Conservation (phyloP, 2,113 vertebrate species). For the Cheirogaleus medius region DNA sequence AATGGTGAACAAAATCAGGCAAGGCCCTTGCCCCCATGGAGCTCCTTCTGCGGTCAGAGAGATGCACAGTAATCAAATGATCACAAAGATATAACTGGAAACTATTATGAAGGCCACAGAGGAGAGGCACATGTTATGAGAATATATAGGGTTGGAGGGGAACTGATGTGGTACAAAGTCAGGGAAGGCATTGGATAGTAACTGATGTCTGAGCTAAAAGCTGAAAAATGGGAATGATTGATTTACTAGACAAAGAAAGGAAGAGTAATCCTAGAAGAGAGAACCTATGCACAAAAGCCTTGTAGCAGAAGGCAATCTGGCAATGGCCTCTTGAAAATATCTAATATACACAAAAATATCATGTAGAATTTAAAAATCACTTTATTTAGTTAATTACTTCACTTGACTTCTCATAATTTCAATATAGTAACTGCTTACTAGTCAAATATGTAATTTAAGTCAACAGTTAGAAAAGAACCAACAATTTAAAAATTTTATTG, state of each 20-base stretch:
- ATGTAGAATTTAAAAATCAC: not conserved
- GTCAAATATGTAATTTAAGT: slow-evolving; percentile 2
- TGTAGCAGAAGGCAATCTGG: not conserved
- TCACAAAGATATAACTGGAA: not conserved
- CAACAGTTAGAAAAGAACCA: not conserved
- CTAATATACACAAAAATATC: not conserved
- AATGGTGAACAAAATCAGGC: not conserved
- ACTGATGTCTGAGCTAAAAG: not conserved
- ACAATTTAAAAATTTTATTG: not conserved
- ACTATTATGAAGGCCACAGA: not conserved
- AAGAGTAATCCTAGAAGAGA: not conserved
- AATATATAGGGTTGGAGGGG: not conserved
- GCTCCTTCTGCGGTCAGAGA: not conserved
- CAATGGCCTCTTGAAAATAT: not conserved
- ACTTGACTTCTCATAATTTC: not conserved
- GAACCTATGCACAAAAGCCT: not conserved
- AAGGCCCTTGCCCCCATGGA: not conserved
- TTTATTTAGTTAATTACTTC: not conserved
- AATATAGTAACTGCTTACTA: not conserved
- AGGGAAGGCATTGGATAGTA: not conserved
- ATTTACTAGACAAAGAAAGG: slow-evolving; percentile 9
- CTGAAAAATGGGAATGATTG: not conserved
- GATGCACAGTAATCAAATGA: not conserved
- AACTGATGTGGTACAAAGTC: not conserved
- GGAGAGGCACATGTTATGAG: not conserved